These are phyloP conservation scores for Ceratina calcarata DNA, from an alignment of 1,140 invertebrate genomes.

Conservation along the genomic window DNA sequence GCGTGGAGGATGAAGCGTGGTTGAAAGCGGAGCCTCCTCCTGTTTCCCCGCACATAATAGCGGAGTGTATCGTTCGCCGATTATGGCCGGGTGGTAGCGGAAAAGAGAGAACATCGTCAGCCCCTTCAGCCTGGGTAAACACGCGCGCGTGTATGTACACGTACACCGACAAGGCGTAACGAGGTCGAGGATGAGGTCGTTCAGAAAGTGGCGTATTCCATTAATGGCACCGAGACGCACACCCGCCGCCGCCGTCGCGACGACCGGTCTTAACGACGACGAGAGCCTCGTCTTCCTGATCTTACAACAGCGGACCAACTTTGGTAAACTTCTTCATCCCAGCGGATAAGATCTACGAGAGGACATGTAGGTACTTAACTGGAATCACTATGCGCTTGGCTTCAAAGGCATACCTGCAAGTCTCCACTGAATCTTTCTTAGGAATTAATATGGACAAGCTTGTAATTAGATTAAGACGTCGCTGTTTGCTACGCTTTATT, in stretches of 20 bases:
- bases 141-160: conserved; percentile 52
- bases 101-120: conserved; percentile 41
- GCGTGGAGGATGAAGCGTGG: conserved; percentile 43
- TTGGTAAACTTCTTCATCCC: conserved; percentile 40
- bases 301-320: conserved; percentile 25
- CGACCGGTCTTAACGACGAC: neutral
- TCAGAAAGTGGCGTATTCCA: conserved; percentile 60
- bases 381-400: too few relatives aligned
- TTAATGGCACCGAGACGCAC: conserved; percentile 49
- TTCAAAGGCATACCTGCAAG: too few relatives aligned
- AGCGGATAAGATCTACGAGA: conserved; percentile 24
- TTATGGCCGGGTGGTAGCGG: conserved; percentile 39
- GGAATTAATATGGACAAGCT: too few relatives aligned
- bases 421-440: too few relatives aligned
- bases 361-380: neutral
- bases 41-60: conserved; percentile 19
- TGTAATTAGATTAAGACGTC: too few relatives aligned
- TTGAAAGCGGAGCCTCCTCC: conserved; percentile 35
- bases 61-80: conserved; percentile 49
- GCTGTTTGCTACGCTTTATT: too few relatives aligned
- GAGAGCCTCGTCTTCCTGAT: conserved; percentile 30
- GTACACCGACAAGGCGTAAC: conserved; percentile 46
- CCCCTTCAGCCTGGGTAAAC: conserved; percentile 57
- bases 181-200: conserved; percentile 59
- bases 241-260: neutral